Percentiles rank a stretch among this genome's conserved stretches.
These are phyloP conservation scores for rat (Rattus norvegicus) DNA, from an alignment of 2,113 vertebrate genomes.

Conservation along the genomic window GRCr8 NC_086031.1:93388001-93388500, in stretches of 20 bases:
- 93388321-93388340: not conserved
- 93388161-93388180: not conserved
- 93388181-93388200: not conserved
- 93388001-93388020: not conserved
- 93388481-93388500: not conserved
- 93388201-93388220: not conserved
- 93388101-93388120: not conserved
- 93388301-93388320: not conserved
- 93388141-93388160: not conserved
- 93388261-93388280: not conserved
- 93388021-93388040: not conserved
- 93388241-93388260: not conserved
- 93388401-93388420: not conserved
- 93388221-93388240: not conserved
- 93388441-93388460: not conserved
- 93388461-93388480: not conserved
- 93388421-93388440: not conserved
- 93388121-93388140: rapidly evolving
- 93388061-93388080: not conserved
- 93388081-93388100: too few species aligned
- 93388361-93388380: not conserved
- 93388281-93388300: not conserved
- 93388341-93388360: not conserved
- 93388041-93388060: not conserved
- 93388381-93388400: too few species aligned